A percentile compares a stretch with the other conserved stretches of the same genome.
phyloP scores from a whole-genome alignment of 2,113 vertebrate species.

The Cottus gobio region DNA sequence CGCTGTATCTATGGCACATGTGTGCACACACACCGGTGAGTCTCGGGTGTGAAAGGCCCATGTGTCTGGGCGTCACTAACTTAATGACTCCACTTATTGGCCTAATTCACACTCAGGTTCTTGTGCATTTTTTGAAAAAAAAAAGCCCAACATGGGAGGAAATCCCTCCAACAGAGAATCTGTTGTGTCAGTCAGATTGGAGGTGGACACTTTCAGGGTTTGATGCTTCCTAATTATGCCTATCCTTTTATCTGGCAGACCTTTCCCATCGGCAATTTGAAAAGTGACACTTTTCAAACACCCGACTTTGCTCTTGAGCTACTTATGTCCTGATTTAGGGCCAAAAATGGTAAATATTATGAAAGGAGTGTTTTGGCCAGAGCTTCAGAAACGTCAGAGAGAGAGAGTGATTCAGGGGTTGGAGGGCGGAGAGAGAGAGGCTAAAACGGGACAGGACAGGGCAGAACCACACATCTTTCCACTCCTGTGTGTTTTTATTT shows the following conservation, averaged over 20 bases:
- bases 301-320: not conserved
- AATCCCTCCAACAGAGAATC: conserved; percentile 76
- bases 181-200: conserved; percentile 67
- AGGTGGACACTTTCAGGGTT: conserved; percentile 43
- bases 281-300: conserved; percentile 44
- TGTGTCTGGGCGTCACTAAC: conserved; percentile 73
- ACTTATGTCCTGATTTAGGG: conserved; percentile 18
- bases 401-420: not conserved
- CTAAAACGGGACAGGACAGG: conserved; percentile 65
- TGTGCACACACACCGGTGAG: conserved; percentile 66
- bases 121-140: conserved; percentile 72
- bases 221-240: conserved; percentile 58
- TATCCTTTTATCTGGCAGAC: conserved; percentile 32
- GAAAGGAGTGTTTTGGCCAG: conserved; percentile 23
- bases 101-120: conserved; percentile 78
- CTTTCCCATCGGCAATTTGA: conserved; percentile 31
- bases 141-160: conserved; percentile 59
- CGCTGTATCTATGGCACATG: conserved; percentile 74
- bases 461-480: conserved; percentile 67
- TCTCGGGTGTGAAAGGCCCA: conserved; percentile 71
- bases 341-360: conserved; percentile 55
- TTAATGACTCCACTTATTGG: conserved; percentile 82
- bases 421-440: conserved; percentile 34
- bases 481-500: conserved; percentile 73
- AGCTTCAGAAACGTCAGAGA: conserved; percentile 10